These are phyloP conservation scores for Cetonia aurata DNA, from an alignment of 2,888 invertebrate genomes.

Conservation along the genomic window DNA sequence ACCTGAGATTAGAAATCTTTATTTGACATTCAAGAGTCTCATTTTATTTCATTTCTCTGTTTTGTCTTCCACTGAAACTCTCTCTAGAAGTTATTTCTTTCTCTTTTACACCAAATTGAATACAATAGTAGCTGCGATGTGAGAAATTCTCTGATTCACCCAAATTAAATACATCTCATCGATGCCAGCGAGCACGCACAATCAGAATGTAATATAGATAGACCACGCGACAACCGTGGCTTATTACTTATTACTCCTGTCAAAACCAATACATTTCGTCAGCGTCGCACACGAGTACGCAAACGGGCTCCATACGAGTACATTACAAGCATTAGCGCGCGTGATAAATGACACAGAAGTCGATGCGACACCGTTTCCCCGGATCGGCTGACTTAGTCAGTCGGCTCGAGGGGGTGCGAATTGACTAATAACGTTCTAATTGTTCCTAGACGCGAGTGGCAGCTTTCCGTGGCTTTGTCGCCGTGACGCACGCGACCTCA, in stretches of 20 bases:
- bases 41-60: too few species aligned
- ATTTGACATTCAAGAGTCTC: too few species aligned
- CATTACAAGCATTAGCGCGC: constrained; percentile 7
- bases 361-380: background rate
- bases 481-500: constrained; percentile 7
- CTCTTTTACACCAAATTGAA: too few species aligned
- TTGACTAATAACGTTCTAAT: constrained; percentile 43
- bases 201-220: background rate
- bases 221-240: background rate
- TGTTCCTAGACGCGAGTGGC: constrained; percentile 26
- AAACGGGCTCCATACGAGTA: background rate
- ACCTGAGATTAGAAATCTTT: too few species aligned
- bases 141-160: constrained; percentile 2
- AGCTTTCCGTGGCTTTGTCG: constrained; percentile 8
- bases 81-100: too few species aligned
- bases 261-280: constrained; percentile 15
- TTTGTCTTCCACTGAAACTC: too few species aligned
- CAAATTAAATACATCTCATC: constrained; percentile 3
- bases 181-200: background rate
- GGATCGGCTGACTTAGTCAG: background rate
- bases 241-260: background rate
- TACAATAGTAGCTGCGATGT: too few species aligned
- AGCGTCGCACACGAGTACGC: background rate
- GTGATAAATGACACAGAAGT: constrained; percentile 3
- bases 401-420: constrained; percentile 26